These are phyloP conservation scores for Elegia similella DNA, from an alignment of 2,888 invertebrate genomes.

Conservation along the genomic window DNA sequence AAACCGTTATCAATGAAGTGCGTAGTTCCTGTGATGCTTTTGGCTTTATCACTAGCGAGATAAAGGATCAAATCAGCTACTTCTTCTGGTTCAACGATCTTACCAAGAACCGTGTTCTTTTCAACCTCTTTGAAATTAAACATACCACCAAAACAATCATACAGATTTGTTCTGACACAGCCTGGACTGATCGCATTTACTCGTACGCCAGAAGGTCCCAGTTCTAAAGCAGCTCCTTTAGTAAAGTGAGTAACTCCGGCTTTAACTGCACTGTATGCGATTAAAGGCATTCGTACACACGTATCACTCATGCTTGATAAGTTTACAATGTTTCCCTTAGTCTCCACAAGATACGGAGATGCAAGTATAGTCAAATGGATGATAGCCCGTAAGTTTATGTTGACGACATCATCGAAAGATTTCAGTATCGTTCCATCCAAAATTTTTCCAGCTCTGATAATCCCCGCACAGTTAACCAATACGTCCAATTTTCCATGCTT, in stretches of 20 bases:
- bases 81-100: constrained; percentile 20
- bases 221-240: constrained; percentile 21
- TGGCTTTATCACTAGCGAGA: constrained; percentile 25
- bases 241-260: constrained; percentile 20
- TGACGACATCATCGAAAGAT: background rate
- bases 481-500: background rate
- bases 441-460: background rate
- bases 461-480: background rate
- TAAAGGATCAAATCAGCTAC: constrained; percentile 24
- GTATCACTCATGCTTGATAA: background rate
- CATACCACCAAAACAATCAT: background rate
- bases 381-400: background rate
- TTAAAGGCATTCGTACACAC: background rate
- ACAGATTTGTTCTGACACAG: constrained; percentile 20
- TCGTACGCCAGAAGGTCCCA: constrained; percentile 10
- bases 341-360: background rate
- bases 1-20: constrained; percentile 23
- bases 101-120: constrained; percentile 1
- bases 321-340: background rate
- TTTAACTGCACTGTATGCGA: background rate
- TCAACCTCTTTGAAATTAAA: background rate
- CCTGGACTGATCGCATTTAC: constrained; percentile 17
- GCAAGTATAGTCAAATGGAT: background rate
- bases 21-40: constrained; percentile 23
- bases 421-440: background rate